A percentile compares a stretch with the other conserved stretches of the same genome.
phyloP scores from a whole-genome alignment of 2,888 invertebrate genomes.

The Listrodromus nycthemerus region DNA sequence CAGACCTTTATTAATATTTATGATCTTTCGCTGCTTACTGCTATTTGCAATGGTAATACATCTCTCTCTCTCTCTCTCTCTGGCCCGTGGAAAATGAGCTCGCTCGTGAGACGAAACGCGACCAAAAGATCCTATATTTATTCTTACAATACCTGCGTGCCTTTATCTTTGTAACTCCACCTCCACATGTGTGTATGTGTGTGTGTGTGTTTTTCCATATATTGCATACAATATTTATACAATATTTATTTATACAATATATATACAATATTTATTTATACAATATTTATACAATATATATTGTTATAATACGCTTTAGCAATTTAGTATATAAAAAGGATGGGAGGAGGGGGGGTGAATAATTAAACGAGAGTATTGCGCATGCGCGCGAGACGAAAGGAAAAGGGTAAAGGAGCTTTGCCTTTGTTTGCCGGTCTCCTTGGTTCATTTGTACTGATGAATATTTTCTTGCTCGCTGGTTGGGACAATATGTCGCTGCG shows the following conservation, averaged over 20 bases:
- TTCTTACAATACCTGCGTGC: conserved; percentile 1
- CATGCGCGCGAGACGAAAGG: conserved; percentile 31
- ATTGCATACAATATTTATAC: conserved; percentile 5
- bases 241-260: conserved; percentile 52
- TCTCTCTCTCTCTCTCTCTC: no score
- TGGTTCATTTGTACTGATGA: conserved; percentile 65
- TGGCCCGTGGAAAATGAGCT: conserved; percentile 55
- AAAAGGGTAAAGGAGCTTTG: conserved; percentile 45
- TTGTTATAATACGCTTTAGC: conserved; percentile 59
- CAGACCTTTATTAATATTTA: conserved; percentile 81
- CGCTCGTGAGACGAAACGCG: conserved; percentile 31
- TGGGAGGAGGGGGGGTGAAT: conserved; percentile 27
- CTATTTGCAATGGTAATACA: conserved; percentile 81
- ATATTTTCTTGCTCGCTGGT: conserved; percentile 58
- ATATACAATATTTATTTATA: conserved; percentile 29
- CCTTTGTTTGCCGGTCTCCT: conserved; percentile 34
- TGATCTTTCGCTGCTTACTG: conserved; percentile 77
- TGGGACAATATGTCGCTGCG: conserved; percentile 8
- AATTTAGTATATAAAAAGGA: conserved; percentile 56
- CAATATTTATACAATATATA: conserved; percentile 18
- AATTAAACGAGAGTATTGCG: conserved; percentile 20
- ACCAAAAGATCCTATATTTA: conserved; percentile 18
- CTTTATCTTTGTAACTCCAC: background rate
- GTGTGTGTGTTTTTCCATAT: background rate
- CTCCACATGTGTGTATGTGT: background rate